Base-by-base conservation (phyloP, 1,140 invertebrate genomes). In the Choristoneura fumiferana region DNA sequence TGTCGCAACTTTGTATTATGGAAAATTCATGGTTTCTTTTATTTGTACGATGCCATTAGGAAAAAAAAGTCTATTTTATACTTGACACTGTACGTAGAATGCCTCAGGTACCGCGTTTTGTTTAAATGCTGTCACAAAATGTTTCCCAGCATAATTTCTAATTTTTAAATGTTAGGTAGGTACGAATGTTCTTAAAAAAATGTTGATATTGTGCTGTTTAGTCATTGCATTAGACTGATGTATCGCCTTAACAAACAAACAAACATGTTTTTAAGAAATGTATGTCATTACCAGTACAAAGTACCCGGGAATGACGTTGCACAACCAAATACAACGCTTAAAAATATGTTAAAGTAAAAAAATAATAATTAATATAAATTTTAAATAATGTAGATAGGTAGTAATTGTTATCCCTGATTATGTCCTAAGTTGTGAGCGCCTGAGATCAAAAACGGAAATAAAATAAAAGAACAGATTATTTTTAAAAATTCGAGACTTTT, bases 391-490 rank as follows among this genome's bases (percentile, higher is more conserved):
- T 78, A 76, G 60, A 67, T 75, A 76, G 60, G 63, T 75, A 72
- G 67, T 67, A 62, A 74, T 65, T 62, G 65, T 79, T 74, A 68
- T 79, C 71, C 67, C 71, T 65, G 68, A 75, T 67, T 69, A 72
- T 63, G 69, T 64, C 65, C 69, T 77, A 68, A 71, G 65, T 69
- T 78, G 71, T 73, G 69, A 69, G 71, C 76, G 78, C 62, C 84
- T 80, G 84, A 82, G 72, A 80, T 84, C 84, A 84, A 77, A 68
- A 58, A 80, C 83, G 64, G 67, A 82, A 84, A 81, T 82, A 81
- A 71, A 85, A 85, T 85, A 85, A 85, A 81, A 60, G 73, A 86
- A 83, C 76, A 83, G 78, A 76, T 84, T 86, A 87, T 87, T 87
- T 87, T 87, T 87, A 86, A 73, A 73, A 68, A 59, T 56, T 15